Percentiles rank a stretch among this genome's conserved stretches.
These are phyloP conservation scores for Microctonus brassicae DNA, from an alignment of 2,888 invertebrate genomes.

Conservation along the genomic window DNA sequence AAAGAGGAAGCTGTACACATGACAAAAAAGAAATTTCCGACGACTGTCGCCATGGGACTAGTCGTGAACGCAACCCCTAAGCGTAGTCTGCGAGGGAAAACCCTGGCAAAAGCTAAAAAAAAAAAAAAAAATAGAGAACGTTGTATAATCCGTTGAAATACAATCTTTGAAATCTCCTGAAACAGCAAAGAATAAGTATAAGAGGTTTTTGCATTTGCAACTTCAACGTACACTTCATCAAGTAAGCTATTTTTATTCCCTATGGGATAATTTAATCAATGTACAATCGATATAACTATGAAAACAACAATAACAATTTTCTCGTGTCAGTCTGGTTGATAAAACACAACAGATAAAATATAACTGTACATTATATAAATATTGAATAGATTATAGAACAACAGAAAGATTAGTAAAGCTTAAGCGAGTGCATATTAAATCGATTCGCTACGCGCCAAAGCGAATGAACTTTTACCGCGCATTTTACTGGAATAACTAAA, in stretches of 20 bases:
- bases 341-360: neutral
- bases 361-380: neutral
- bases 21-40: slow-evolving; percentile 24
- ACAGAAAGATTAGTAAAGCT: too few relatives aligned
- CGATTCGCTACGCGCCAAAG: slow-evolving; percentile 10
- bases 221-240: neutral
- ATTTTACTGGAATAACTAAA: slow-evolving; percentile 7
- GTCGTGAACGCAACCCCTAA: slow-evolving; percentile 10
- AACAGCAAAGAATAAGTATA: neutral
- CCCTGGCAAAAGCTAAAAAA: slow-evolving; percentile 12
- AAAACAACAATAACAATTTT: neutral
- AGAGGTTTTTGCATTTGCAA: neutral
- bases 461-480: slow-evolving; percentile 12
- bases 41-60: slow-evolving; percentile 20
- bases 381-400: neutral
- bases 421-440: slow-evolving; percentile 2
- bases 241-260: neutral
- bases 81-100: slow-evolving; percentile 1
- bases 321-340: neutral
- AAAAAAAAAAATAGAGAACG: slow-evolving; percentile 7
- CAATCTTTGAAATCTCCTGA: slow-evolving; percentile 18
- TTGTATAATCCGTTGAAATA: slow-evolving; percentile 22
- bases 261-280: neutral
- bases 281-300: neutral
- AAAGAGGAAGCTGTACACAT: neutral